Percentiles rank a stretch among this genome's conserved stretches.
These are phyloP conservation scores for Argyresthia goedartella DNA, from an alignment of 2,888 invertebrate species.

Conservation along the genomic window DNA sequence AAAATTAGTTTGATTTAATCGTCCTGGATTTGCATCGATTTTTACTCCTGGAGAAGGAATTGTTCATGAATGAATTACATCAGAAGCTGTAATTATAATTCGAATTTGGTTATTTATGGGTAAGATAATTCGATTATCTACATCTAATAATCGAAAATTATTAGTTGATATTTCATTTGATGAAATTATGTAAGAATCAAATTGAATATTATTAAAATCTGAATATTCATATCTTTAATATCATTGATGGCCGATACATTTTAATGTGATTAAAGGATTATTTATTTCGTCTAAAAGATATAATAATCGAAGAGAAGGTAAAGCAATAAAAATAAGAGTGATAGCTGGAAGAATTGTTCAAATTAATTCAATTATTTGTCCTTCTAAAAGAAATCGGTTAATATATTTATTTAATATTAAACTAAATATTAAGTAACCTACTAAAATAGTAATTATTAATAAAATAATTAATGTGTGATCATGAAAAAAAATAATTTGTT, in stretches of 20 bases:
- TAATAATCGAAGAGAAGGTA: conserved; percentile 72
- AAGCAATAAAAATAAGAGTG: conserved; percentile 73
- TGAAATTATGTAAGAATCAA: conserved; percentile 73
- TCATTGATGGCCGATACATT: conserved; percentile 77
- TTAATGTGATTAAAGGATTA: conserved; percentile 69
- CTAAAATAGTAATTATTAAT: conserved; percentile 72
- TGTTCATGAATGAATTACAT: conserved; percentile 78
- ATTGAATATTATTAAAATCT: conserved; percentile 71
- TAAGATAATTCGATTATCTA: conserved; percentile 72
- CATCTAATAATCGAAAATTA: conserved; percentile 73
- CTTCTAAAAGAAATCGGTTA: conserved; percentile 70
- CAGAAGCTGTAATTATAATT: conserved; percentile 71
- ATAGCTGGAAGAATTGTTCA: conserved; percentile 74
- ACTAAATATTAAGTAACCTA: conserved; percentile 66
- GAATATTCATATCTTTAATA: conserved; percentile 78
- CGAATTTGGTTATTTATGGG: conserved; percentile 75
- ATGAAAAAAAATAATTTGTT: conserved; percentile 76
- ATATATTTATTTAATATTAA: conserved; percentile 69
- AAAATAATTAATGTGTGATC: conserved; percentile 73
- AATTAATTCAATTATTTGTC: conserved; percentile 74
- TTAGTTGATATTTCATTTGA: conserved; percentile 34
- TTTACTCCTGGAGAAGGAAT: conserved; percentile 74
- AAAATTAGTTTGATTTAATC: conserved; percentile 75
- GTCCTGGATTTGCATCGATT: conserved; percentile 75
- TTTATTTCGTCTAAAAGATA: conserved; percentile 75